phyloP scores from a whole-genome alignment of 1,140 invertebrate species.

The Papilio polyxenes region DNA sequence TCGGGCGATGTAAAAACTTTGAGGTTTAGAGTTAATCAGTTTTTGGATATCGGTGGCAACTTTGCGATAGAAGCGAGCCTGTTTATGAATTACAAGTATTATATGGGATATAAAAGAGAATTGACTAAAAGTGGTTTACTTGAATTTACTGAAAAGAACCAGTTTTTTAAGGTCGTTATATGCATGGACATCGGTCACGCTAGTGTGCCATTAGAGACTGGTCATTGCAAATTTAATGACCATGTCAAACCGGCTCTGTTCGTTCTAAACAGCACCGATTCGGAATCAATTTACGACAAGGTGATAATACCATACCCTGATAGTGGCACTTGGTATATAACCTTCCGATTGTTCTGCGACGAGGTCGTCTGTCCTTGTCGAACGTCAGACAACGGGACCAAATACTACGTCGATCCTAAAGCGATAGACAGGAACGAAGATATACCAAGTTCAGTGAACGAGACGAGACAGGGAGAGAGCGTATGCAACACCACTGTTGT shows the following conservation, averaged over 20 bases:
- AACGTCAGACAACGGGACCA: conserved; percentile 68
- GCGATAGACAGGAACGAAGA: conserved; percentile 43
- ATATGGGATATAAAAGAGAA: conserved; percentile 77
- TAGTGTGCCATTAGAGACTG: conserved; percentile 80
- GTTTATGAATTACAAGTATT: conserved; percentile 80
- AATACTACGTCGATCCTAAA: conserved; percentile 67
- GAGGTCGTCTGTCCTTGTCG: conserved; percentile 74
- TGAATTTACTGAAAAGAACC: conserved; percentile 71
- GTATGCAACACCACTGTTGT: conserved; percentile 73
- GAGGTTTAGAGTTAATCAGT: conserved; percentile 84
- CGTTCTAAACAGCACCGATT: conserved; percentile 81
- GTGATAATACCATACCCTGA: conserved; percentile 90
- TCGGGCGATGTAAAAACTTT: conserved; percentile 82
- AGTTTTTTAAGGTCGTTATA: conserved; percentile 79
- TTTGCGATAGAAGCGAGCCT: conserved; percentile 84
- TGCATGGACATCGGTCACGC: conserved; percentile 82
- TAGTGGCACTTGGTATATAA: conserved; percentile 88
- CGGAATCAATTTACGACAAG: conserved; percentile 81
- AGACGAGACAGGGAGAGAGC: conserved; percentile 58
- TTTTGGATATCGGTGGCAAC: conserved; percentile 87
- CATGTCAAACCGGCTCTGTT: conserved; percentile 77
- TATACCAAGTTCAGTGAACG: conserved; percentile 47
- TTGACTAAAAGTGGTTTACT: conserved; percentile 59
- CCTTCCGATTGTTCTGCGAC: conserved; percentile 83
- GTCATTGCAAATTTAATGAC: conserved; percentile 81